Evolutionary conservation across 2,888 invertebrate genomes (phyloP), one percentile per base, ranked within the genome.

Genomic region (Epirrita christyi): DNA sequence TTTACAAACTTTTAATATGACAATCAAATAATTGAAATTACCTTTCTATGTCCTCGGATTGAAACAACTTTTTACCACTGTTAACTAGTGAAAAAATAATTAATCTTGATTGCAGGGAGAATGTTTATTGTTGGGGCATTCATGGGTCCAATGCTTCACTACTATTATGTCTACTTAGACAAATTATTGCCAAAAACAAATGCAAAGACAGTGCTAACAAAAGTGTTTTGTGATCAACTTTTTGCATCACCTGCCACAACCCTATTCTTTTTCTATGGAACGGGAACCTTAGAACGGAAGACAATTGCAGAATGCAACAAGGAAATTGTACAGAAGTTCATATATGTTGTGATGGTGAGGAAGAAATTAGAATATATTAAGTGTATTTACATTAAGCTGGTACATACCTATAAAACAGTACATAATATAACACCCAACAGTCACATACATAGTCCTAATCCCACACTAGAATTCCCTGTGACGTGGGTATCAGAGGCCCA

Each of bases 111-210:
- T 90, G 79, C 92, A 93, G 95, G 85, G 56, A 93, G 96, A 60
- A 97, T 98, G 96, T 94, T 95, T 61, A 77, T 94, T 9, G 95
- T 97, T 42, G 98, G 98, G 0, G 81, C 96, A 3, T 70, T 93
- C 0, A 93, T 96, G 81, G 98, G 98, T 0, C 96, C 97, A 0
- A 83, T 96, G 45, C 97, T 97, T 81, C 98, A 98, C 86, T 95
- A 93, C 72, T 98, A 97, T 85, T 98, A 98, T 83, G 81, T 92
- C 41, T 93, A 95, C 75, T 93, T 98, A 68, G 97, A 98, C 66
- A 93, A 87, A 76, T 60, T 92, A 9, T 75, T 95, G 61, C 96
- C 96, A 1, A 94, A 93, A 47, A 90, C 86, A 47, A 91, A 92
- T 58, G 68, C 94, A 0, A 83, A 79, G 55, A 93, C 94, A 7